Evolutionary conservation across 2,888 invertebrate species (phyloP), one percentile per base, ranked within the genome.

Genomic region (Athripsodes cinereus): DNA sequence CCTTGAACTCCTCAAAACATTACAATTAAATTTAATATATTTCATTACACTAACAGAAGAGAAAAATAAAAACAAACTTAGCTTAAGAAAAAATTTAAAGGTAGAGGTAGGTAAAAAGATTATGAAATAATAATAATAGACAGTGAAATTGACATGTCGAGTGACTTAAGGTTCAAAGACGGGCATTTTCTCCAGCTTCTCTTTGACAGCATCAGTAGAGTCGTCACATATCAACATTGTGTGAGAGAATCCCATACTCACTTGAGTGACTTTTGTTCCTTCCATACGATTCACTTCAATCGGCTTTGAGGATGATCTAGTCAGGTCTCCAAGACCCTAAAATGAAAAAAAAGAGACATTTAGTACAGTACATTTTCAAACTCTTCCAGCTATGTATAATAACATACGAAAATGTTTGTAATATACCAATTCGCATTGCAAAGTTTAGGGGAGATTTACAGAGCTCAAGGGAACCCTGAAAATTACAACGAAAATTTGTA

Each of bases 171-270:
- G 74, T 40, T 71, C 71, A 66, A 79, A 82, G 52, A 73, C 71
- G 44, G 82, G 81, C 65, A 82, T 65, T 53, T 73, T 73, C 19
- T 75, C 78, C 21, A 80, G 73, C 59, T 82, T 83, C 58, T 71
- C 69, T 65, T 81, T 79, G 3, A 80, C 81, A 52, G 74, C 74
- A 22, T 82, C 82, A 3, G 75, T 65, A 8, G 78, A 69, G 44
- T 81, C 79, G 61, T 82, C 79, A 59, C 78, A 77, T 18, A 83
- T 69, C 3, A 93, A 72, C 66, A 93, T 74, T 1, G 92, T 88
- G 74, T 95, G 95, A 2, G 90, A 90, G 68, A 84, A 85, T 2
- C 96, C 96, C 85, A 93, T 91, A 1, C 90, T 75, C 44, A 95
- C 84, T 63, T 87, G 83, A 48, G 87, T 82, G 64, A 92, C 83